phyloP scores from a whole-genome alignment of 2,888 invertebrate genomes.

The Auanema sp. region DNA sequence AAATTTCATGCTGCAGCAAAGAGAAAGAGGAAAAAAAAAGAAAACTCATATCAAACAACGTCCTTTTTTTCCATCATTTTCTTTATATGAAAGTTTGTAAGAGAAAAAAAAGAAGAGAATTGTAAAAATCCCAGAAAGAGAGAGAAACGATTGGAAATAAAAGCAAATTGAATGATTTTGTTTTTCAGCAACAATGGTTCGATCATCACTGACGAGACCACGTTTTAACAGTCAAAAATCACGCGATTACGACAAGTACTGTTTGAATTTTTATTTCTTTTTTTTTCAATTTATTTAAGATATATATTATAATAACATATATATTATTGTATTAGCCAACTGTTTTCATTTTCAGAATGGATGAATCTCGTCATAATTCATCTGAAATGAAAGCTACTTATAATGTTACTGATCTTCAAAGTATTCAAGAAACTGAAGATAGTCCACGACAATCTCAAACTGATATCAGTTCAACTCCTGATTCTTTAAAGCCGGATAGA shows the following conservation, averaged over 20 bases:
- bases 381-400: slow-evolving; percentile 32
- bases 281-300: not conserved
- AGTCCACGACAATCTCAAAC: too few relatives aligned
- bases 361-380: slow-evolving; percentile 37
- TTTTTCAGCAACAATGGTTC: slow-evolving; percentile 39
- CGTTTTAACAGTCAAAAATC: slow-evolving; percentile 18
- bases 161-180: not conserved
- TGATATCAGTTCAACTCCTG: too few relatives aligned
- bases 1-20: slow-evolving; percentile 11
- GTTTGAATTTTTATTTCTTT: not conserved
- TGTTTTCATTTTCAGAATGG: slow-evolving; percentile 29
- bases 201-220: slow-evolving; percentile 29
- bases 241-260: slow-evolving; percentile 28
- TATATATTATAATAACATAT: not conserved
- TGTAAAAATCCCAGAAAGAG: not conserved
- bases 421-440: too few relatives aligned
- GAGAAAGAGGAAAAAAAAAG: too few relatives aligned
- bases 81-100: not conserved
- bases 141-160: not conserved
- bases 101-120: not conserved
- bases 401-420: too few relatives aligned
- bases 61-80: slow-evolving; percentile 1
- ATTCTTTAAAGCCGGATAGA: too few relatives aligned
- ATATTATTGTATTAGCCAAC: not conserved
- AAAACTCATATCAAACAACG: too few relatives aligned